A percentile compares a stretch with the other conserved stretches of the same genome.
These are phyloP conservation scores for Icerya purchasi DNA, from an alignment of 2,888 invertebrate species.

Conservation along the genomic window DNA sequence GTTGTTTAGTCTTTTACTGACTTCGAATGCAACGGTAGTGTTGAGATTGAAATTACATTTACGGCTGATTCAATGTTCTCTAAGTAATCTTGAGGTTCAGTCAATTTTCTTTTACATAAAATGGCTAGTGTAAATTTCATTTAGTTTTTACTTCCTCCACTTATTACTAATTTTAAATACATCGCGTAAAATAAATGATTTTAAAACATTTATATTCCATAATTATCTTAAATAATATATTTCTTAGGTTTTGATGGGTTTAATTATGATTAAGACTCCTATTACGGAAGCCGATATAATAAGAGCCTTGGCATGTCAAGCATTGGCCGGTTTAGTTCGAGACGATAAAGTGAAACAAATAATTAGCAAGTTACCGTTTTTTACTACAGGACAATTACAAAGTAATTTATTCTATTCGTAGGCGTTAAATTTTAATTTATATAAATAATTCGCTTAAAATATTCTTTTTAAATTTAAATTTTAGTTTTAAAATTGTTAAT, in stretches of 20 bases:
- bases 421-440: not conserved
- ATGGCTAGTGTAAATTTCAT: too few species aligned
- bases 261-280: constrained; percentile 79
- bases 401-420: constrained; percentile 28
- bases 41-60: too few species aligned
- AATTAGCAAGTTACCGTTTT: constrained; percentile 80
- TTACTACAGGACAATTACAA: constrained; percentile 81
- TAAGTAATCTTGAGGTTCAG: too few species aligned
- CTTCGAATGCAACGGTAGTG: too few species aligned
- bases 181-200: too few species aligned
- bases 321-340: constrained; percentile 79
- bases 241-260: constrained; percentile 60
- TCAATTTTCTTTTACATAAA: too few species aligned
- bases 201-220: too few species aligned
- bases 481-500: not conserved
- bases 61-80: too few species aligned
- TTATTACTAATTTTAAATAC: too few species aligned
- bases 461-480: not conserved
- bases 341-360: constrained; percentile 85
- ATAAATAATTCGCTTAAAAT: not conserved
- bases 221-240: too few species aligned
- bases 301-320: constrained; percentile 77
- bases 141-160: too few species aligned
- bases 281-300: constrained; percentile 93
- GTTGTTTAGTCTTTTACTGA: too few species aligned